Percentiles rank a stretch among this genome's conserved stretches.
Conservation (phyloP, 2,113 vertebrate genomes). For the Telmatochromis brachygnathus region DNA sequence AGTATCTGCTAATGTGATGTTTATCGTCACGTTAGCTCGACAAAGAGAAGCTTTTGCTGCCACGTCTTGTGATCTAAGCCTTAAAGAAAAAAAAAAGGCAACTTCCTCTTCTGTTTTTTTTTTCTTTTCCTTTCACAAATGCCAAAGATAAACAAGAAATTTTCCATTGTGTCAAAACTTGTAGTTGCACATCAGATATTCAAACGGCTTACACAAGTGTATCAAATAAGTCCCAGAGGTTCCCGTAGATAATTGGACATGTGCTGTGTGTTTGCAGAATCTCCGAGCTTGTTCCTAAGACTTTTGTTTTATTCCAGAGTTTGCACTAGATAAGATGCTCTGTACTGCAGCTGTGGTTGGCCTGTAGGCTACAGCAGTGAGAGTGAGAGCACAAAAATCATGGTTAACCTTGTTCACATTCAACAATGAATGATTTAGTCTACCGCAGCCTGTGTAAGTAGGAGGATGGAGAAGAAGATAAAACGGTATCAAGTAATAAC, state of each 20-base stretch:
- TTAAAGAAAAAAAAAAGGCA: not conserved
- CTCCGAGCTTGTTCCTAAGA: not conserved
- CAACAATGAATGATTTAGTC: not conserved
- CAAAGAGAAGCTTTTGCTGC: not conserved
- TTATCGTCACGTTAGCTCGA: not conserved
- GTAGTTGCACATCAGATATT: not conserved
- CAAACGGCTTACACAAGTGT: not conserved
- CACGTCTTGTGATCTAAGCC: not conserved
- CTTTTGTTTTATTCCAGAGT: not conserved
- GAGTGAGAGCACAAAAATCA: not conserved
- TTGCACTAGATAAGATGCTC: not conserved
- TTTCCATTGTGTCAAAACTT: not conserved
- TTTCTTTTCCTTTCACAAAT: not conserved
- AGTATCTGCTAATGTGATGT: not conserved
- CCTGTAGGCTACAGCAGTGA: not conserved
- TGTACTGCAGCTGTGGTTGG: not conserved
- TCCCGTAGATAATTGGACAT: not conserved
- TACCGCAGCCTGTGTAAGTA: not conserved
- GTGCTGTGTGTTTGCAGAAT: not conserved
- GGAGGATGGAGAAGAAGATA: not conserved
- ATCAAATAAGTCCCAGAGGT: not conserved
- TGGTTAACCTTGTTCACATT: not conserved
- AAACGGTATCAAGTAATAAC: not conserved
- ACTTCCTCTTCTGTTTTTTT: not conserved
- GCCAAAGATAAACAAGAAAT: not conserved